These are phyloP conservation scores for Platynereis dumerilii DNA, from an alignment of 2,888 invertebrate species.

Conservation along the genomic window DNA sequence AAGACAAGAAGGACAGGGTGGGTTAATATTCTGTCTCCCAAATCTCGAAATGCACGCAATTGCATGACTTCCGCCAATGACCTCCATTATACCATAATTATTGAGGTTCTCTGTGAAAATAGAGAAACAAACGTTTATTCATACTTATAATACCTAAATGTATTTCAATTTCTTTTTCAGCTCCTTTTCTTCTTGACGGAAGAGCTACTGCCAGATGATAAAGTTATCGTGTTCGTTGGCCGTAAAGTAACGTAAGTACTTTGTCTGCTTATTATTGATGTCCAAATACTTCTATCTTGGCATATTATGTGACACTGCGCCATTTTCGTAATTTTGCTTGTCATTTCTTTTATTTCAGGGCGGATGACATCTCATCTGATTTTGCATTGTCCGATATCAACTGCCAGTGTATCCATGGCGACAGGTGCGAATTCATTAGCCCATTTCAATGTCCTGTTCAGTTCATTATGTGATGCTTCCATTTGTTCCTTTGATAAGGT, in stretches of 20 bases:
- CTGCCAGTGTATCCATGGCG: constrained; percentile 87
- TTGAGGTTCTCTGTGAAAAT: no score
- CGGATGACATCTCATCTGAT: constrained; percentile 83
- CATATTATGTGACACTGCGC: no score
- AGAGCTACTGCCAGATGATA: constrained; percentile 77
- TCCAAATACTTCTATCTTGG: no score
- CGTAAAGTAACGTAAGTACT: constrained; percentile 74
- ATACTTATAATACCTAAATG: no score
- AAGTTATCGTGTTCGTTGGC: constrained; percentile 89
- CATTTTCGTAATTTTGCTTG: background rate
- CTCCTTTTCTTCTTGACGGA: constrained; percentile 74
- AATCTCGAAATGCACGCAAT: no score
- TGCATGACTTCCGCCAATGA: no score
- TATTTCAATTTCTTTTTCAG: constrained; percentile 58
- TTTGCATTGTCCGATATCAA: constrained; percentile 73
- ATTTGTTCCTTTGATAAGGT: no score
- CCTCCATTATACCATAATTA: no score
- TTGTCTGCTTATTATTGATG: no score
- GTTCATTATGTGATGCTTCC: no score
- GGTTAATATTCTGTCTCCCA: constrained; percentile 27
- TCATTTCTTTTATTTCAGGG: constrained; percentile 61
- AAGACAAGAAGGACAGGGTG: constrained; percentile 74
- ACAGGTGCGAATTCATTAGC: constrained; percentile 62
- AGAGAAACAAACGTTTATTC: no score
- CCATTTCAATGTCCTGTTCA: no score